Conservation (phyloP, 2,113 vertebrate species). For the Clupea harengus region DNA sequence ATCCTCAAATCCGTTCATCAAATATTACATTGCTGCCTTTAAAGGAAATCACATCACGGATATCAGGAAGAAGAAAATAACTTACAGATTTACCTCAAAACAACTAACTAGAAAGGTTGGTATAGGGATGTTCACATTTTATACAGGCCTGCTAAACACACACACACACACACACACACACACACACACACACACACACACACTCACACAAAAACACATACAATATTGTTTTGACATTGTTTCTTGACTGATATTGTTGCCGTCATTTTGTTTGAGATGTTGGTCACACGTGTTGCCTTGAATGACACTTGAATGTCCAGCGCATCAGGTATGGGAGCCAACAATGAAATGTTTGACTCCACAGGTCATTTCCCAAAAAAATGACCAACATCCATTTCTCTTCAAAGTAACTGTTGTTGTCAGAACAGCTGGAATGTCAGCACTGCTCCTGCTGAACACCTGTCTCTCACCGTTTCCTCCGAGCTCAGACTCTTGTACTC, state of each 20-base stretch:
- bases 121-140: neutral
- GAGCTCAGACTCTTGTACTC: neutral
- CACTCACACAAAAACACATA: neutral
- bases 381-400: constrained; percentile 28
- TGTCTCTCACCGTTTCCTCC: constrained; percentile 32
- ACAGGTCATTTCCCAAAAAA: constrained; percentile 43
- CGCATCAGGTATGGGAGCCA: constrained; percentile 4
- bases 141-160: neutral
- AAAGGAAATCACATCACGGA: neutral
- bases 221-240: neutral
- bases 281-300: neutral
- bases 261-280: neutral
- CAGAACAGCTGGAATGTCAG: constrained; percentile 20
- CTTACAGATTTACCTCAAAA: neutral
- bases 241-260: constrained; percentile 3
- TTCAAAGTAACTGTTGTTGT: constrained; percentile 43
- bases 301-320: neutral
- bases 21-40: neutral
- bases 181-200: neutral
- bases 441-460: constrained; percentile 43
- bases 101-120: neutral
- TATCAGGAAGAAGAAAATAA: neutral
- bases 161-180: neutral
- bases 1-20: neutral
- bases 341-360: constrained; percentile 44